Evolutionary conservation across 2,888 invertebrate genomes (phyloP).

Genomic region (Odontothrips loti): DNA sequence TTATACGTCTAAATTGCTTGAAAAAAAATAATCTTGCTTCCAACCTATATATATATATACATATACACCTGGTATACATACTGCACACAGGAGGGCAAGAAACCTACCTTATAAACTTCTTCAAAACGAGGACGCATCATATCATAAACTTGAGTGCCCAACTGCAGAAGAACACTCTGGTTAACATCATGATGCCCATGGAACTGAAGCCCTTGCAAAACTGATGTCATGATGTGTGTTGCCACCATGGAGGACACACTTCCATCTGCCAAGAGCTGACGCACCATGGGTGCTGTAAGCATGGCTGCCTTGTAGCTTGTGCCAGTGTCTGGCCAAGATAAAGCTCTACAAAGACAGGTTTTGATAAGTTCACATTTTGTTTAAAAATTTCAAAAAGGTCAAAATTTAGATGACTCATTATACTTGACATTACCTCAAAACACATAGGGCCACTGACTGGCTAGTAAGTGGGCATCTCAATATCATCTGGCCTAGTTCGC

Average conservation of each 20-base stretch:
- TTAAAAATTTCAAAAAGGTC: conserved; percentile 4
- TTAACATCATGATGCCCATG: conserved; percentile 90
- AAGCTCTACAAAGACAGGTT: conserved; percentile 49
- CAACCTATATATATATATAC: too few relatives aligned
- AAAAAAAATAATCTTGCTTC: conserved; percentile 36
- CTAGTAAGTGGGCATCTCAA: conserved; percentile 62
- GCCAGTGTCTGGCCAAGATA: conserved; percentile 84
- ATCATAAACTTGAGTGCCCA: conserved; percentile 74
- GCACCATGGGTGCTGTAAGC: conserved; percentile 66
- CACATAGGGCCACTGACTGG: conserved; percentile 60
- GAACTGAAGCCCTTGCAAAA: conserved; percentile 72
- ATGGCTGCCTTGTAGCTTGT: conserved; percentile 75
- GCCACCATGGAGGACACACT: conserved; percentile 64
- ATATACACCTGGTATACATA: background rate
- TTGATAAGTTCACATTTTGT: conserved; percentile 30
- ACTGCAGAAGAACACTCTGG: conserved; percentile 57
- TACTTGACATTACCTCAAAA: conserved; percentile 50
- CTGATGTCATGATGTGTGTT: conserved; percentile 68
- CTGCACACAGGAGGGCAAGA: background rate
- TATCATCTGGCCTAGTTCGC: conserved; percentile 73
- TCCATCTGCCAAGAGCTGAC: conserved; percentile 60
- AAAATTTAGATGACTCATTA: conserved; percentile 29
- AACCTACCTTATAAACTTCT: conserved; percentile 56
- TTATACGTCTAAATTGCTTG: background rate
- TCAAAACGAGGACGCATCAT: conserved; percentile 72